Base-by-base conservation (phyloP, 2,113 vertebrate species). In the Rhynchomys soricoides region DNA sequence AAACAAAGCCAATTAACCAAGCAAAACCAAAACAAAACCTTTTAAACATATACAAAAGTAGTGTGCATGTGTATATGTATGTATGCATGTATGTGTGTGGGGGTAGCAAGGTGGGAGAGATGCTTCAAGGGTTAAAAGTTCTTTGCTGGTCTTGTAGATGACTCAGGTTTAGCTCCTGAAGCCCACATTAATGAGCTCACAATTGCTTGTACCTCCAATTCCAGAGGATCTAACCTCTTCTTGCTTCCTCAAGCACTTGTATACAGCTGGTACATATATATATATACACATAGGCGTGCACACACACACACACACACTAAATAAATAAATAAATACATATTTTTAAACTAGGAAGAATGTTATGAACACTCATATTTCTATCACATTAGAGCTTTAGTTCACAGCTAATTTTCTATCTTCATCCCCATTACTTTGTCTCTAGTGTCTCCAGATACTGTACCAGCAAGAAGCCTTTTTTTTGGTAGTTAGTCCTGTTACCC, bases 381-480 rank as follows among this genome's bases (percentile, higher is more conserved):
- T 55, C 64, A 92, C 4, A 81, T 86, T 85, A 59, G 37, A 87
- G 50, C 59, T 93, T 96, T 89, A 90, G 93, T 73, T 86, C 48
- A 91, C 48, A 52, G 85, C 15, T 48, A 75, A 62, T 75, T 89
- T 96, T 91, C 26, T 62, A 68, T 77, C n/a, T 24, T 79, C 15
- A 79, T 24, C 22, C 19, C 64, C 22, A 82, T 86, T 11, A 62
- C 57, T 26, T 90, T 88, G 66, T 52, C 57, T 70, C 31, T 75
- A 64, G 86, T 91, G 83, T 93, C 88, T 40, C 8, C 48, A 96
- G 86, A 95, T 26, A 62, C 22, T 93, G 0, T 94, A 91, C 45
- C 52, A 90, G 57, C 83, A 78, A 90, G 91, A 94, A 90, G 31
- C 8, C 55, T 95, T n/a, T 75, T 68, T 95, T n/a, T 75, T 68